Evolutionary conservation across 2,888 invertebrate genomes (phyloP), one percentile per base, ranked within the genome.

Genomic region (Epistrophe eligans): DNA sequence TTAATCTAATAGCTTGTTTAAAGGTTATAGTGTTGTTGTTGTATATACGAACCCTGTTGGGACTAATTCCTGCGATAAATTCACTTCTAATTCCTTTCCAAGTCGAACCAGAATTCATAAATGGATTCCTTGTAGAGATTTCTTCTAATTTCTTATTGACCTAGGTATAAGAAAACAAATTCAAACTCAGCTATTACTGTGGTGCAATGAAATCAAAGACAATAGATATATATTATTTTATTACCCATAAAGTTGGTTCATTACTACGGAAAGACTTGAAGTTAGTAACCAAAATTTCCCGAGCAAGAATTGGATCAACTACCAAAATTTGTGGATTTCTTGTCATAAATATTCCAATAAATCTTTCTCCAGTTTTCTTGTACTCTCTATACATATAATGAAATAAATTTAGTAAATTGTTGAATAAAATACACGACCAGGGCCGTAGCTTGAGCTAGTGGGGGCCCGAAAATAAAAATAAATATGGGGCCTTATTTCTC

Each of bases 281-380:
- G 24, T 92, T 90, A 11, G 90, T 88, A 4, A 89, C 72, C 43
- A 92, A 89, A 4, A 74, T 58, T 2, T 88, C 79, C 0, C 73
- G 71, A 4, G 92, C 89, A 3, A 91, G 48, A 2, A 91, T 90
- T 0, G 90, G 90, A 84, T 92, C 92, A 10, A 90, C 88, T 0
- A 92, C 5, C 0, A 93, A 17, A 0, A 92, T 80, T 8, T 91
- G 45, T 0, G 93, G 93, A 0, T 66, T 87, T 4, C 89, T 84
- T 5, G 90, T 83, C 11, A 88, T 88, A 58, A 90, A 93, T 10
- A 93, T 88, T 0, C 93, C 93, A n/a, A 92, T 89, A 43, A 91
- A 90, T 62, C 71, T 77, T 38, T 82, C 82, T 4, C 80, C 66
- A 13, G 80, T n/a, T 5, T 67, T 80, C 11, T 82, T 77, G 40